Evolutionary conservation across 2,888 invertebrate species (phyloP).

Genomic region (Chrysolina americana): DNA sequence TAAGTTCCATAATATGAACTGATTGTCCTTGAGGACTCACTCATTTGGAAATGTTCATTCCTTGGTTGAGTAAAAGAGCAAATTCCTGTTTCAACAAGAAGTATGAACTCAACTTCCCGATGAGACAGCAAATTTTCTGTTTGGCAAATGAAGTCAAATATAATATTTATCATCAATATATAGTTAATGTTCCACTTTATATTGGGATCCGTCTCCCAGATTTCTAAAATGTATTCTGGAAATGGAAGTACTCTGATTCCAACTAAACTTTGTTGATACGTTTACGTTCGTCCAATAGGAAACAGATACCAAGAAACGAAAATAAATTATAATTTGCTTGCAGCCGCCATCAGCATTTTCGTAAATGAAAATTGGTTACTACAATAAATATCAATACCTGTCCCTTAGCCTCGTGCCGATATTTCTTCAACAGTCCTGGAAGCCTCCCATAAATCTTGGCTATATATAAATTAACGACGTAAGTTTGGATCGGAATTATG

Average conservation of each 20-base stretch:
- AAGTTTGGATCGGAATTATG: constrained; percentile 26
- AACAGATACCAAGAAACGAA: neutral
- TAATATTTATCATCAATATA: too few species aligned
- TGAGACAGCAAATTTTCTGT: too few species aligned
- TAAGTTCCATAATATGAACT: too few species aligned
- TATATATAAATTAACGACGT: constrained; percentile 36
- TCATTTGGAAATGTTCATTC: too few species aligned
- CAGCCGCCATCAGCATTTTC: constrained; percentile 50
- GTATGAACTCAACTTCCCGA: too few species aligned
- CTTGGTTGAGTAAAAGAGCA: too few species aligned
- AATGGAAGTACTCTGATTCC: neutral
- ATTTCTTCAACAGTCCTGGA: constrained; percentile 53
- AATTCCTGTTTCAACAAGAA: too few species aligned
- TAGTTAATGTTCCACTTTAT: too few species aligned
- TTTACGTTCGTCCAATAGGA: neutral
- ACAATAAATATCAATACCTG: constrained; percentile 62
- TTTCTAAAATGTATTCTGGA: neutral
- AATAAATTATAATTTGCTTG: constrained; percentile 17
- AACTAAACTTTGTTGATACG: neutral
- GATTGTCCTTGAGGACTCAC: too few species aligned
- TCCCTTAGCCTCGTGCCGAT: constrained; percentile 54
- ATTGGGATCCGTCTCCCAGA: too few species aligned
- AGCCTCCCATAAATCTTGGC: constrained; percentile 54
- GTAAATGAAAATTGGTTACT: constrained; percentile 56
- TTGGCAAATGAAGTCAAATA: too few species aligned